Evolutionary conservation across 2,113 vertebrate species (phyloP).

Genomic region (Lepidothrix coronata): DNA sequence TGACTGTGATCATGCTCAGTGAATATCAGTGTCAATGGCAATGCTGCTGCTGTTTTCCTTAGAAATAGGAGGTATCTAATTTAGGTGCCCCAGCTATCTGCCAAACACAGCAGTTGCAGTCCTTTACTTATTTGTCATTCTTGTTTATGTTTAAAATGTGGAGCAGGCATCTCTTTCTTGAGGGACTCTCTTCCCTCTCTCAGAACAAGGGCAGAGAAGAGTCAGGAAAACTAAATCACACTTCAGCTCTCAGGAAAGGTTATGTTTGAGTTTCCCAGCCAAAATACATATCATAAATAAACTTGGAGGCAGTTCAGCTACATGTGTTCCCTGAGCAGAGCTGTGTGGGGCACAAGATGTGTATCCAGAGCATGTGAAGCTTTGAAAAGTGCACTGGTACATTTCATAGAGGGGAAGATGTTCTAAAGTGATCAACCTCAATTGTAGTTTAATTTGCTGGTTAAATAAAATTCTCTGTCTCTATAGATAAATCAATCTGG

Average conservation of each 20-base stretch:
- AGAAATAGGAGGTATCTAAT: background rate
- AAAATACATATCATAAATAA: background rate
- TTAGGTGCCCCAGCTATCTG: background rate
- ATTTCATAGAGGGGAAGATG: background rate
- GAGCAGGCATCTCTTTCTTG: background rate
- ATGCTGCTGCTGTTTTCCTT: background rate
- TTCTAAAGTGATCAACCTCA: background rate
- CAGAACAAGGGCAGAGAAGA: background rate
- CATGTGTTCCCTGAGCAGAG: background rate
- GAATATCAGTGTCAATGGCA: background rate
- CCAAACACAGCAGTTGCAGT: background rate
- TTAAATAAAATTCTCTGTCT: background rate
- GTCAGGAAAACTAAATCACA: background rate
- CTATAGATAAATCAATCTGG: background rate
- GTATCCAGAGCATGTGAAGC: background rate
- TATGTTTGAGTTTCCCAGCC: background rate
- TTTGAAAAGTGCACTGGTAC: background rate
- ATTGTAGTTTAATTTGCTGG: background rate
- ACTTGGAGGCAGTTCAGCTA: background rate
- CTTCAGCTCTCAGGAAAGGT: background rate
- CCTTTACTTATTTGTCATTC: background rate
- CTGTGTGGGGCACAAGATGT: rapidly evolving
- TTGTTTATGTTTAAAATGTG: background rate
- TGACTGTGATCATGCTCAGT: background rate
- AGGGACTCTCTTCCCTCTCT: background rate